phyloP scores from a whole-genome alignment of 1,140 invertebrate genomes.

The Drosophila sturtevanti region DNA sequence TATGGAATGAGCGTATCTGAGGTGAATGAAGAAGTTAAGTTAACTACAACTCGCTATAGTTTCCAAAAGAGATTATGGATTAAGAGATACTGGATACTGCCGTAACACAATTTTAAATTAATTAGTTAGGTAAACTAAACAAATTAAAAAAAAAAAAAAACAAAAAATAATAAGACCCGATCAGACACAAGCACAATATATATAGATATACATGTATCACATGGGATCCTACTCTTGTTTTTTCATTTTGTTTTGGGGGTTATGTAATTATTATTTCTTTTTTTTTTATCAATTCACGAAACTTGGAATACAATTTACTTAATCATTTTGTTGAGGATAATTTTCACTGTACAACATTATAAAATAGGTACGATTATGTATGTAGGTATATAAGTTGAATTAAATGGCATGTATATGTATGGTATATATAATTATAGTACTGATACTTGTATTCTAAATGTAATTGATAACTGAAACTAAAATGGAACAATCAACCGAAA shows the following conservation, averaged over 20 bases:
- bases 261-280: neutral
- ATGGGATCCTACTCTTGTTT: neutral
- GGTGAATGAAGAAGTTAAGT: constrained; percentile 53
- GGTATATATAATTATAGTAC: constrained; percentile 53
- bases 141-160: constrained; percentile 37
- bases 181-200: constrained; percentile 72
- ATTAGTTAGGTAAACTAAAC: constrained; percentile 27
- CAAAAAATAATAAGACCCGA: constrained; percentile 43
- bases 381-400: constrained; percentile 63
- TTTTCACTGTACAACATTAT: constrained; percentile 66
- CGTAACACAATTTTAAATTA: constrained; percentile 5
- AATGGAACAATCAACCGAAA: constrained; percentile 12
- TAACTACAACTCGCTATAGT: constrained; percentile 44
- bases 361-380: constrained; percentile 34
- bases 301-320: neutral
- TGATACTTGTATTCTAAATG: constrained; percentile 69
- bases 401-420: constrained; percentile 35
- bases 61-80: constrained; percentile 30
- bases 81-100: constrained; percentile 33
- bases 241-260: neutral
- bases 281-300: neutral
- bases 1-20: constrained; percentile 15
- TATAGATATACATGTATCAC: constrained; percentile 37
- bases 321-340: constrained; percentile 24
- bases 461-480: constrained; percentile 55